phyloP scores from a whole-genome alignment of 2,113 vertebrate species.

The Stomatorhinus ivindoensis region DNA sequence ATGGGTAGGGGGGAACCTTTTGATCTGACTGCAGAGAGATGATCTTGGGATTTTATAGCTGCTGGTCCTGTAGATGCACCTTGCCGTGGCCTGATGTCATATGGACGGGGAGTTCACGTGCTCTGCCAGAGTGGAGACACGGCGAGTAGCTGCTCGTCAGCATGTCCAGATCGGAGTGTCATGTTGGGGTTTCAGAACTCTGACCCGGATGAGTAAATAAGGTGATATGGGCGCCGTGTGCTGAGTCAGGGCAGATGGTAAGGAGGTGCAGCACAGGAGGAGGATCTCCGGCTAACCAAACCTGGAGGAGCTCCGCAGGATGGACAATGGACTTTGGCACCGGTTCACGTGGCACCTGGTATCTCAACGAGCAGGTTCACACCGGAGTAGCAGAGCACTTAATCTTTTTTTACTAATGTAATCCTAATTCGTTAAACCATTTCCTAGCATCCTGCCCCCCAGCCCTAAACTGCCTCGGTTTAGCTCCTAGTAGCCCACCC shows the following conservation, averaged over 20 bases:
- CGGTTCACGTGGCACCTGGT: not conserved
- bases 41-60: not conserved
- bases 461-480: not conserved
- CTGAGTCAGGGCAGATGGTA: not conserved
- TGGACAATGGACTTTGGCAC: not conserved
- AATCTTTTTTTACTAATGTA: not conserved
- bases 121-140: not conserved
- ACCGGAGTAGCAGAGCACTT: not conserved
- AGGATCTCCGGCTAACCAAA: not conserved
- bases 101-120: not conserved
- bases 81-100: not conserved
- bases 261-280: not conserved
- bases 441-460: not conserved
- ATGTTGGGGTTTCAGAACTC: not conserved
- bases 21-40: not conserved
- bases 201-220: not conserved
- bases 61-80: not conserved
- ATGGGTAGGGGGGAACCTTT: not conserved
- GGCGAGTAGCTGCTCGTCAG: not conserved
- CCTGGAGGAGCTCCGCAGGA: not conserved
- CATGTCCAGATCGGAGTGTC: no score
- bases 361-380: not conserved
- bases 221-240: not conserved
- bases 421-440: not conserved
- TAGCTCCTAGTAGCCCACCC: not conserved